Conservation (phyloP, 2,797 vertebrate genomes). For the Anguilla megastoma region DNA sequence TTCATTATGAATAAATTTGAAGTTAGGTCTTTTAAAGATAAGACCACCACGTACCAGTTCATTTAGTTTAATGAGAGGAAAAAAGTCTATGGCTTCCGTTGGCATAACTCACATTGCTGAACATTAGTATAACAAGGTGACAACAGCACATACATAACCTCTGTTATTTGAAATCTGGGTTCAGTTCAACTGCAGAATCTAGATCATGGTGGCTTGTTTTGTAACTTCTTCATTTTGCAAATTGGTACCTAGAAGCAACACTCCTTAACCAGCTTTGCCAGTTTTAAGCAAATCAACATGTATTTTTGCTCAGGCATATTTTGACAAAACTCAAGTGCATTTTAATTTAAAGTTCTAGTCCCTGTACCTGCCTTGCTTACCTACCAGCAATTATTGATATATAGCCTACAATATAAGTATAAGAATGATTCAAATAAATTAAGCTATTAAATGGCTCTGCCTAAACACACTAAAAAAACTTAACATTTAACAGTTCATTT, state of each 20-base stretch:
- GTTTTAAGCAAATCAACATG: slow-evolving; percentile 3
- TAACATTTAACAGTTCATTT: neutral
- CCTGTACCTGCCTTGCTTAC: neutral
- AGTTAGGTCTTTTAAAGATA: neutral
- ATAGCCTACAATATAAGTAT: neutral
- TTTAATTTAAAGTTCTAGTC: neutral
- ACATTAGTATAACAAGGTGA: neutral
- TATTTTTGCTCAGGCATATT: slow-evolving; percentile 9
- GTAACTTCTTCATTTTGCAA: neutral
- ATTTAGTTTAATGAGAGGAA: neutral
- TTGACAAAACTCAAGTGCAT: neutral
- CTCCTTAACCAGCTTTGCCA: neutral
- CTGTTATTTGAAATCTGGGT: neutral
- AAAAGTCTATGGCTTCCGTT: neutral
- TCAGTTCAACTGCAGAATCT: neutral
- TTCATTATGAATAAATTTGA: neutral
- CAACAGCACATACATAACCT: neutral
- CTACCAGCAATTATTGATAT: neutral
- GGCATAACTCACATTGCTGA: neutral
- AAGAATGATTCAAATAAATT: neutral
- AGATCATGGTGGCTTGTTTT: neutral
- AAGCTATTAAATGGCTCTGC: neutral
- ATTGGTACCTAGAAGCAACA: neutral
- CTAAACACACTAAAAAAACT: neutral
- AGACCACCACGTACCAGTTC: neutral